Evolutionary conservation across 2,888 invertebrate species (phyloP), one percentile per base, ranked within the genome.

Genomic region (Nomada ferruginata): DNA sequence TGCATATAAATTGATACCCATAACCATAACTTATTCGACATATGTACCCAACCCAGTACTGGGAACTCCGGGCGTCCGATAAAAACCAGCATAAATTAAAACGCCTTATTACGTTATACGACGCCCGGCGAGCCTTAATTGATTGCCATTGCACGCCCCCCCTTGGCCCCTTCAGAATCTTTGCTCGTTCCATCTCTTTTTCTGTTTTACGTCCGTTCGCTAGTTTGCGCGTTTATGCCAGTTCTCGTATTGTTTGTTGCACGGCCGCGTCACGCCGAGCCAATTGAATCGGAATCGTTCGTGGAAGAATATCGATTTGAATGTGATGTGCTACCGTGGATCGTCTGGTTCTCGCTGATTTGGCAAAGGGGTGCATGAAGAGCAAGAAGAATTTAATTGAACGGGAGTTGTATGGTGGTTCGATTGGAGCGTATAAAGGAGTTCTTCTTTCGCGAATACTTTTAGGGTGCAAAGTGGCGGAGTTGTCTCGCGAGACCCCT

Each of bases 1-100:
- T 90, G 90, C 90, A 90, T 90, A 87, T 88, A 91, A 90, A 90
- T 91, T 82, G 84, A 85, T 82, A 84, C 73, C 84, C 83, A 87
- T 87, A 89, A 86, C 88, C 84, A 86, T 87, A 87, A 89, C 79
- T 88, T 87, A 85, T 89, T 90, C 81, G 84, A 84, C 75, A 75
- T 87, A 74, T 85, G 84, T 83, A 79, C 79, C 85, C 81, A 80
- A 82, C 86, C 87, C 84, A 79, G 83, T 88, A 85, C 85, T 72
- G 83, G 89, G 89, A 89, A 88, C 87, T 85, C 82, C 74, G 89
- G 77, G 75, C 83, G 81, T 85, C 87, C 88, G 87, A 89, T 89
- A 88, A 88, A 88, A 88, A 87, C 74, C 75, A 73, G 82, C 85
- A 88, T 88, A 89, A 89, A 88, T 88, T 88, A 88, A 87, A 85